These are phyloP conservation scores for Ichneumon xanthorius DNA, from an alignment of 2,888 invertebrate species.

Conservation along the genomic window DNA sequence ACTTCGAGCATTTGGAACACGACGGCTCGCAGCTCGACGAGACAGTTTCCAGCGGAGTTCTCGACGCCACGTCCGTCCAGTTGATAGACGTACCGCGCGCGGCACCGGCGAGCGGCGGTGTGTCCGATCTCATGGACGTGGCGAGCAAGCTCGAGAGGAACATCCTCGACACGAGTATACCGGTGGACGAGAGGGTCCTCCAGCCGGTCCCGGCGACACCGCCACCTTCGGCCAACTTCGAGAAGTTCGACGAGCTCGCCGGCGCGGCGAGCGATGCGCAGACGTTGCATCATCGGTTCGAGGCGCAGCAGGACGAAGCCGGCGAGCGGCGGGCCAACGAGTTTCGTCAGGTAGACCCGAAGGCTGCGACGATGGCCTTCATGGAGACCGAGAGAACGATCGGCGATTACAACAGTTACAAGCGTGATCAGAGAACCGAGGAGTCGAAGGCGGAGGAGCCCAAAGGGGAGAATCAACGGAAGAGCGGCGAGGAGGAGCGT, in stretches of 20 bases:
- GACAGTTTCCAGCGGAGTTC: slow-evolving; percentile 43
- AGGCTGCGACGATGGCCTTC: slow-evolving; percentile 77
- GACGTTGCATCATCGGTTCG: slow-evolving; percentile 65
- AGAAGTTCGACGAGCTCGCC: slow-evolving; percentile 71
- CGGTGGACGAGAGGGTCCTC: slow-evolving; percentile 66
- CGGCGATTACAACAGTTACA: slow-evolving; percentile 20
- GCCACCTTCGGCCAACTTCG: slow-evolving; percentile 79
- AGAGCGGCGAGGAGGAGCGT: neutral
- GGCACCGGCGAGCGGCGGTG: slow-evolving; percentile 56
- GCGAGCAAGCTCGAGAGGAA: slow-evolving; percentile 77
- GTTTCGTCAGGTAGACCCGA: slow-evolving; percentile 71
- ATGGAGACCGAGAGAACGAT: slow-evolving; percentile 75
- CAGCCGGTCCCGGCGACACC: slow-evolving; percentile 79
- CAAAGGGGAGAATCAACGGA: too few relatives aligned
- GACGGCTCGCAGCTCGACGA: slow-evolving; percentile 84
- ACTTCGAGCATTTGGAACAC: slow-evolving; percentile 91
- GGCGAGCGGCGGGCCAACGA: slow-evolving; percentile 38
- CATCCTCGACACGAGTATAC: slow-evolving; percentile 74
- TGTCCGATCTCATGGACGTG: slow-evolving; percentile 32
- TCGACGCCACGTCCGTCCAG: slow-evolving; percentile 65
- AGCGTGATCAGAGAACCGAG: neutral
- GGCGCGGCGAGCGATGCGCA: slow-evolving; percentile 59
- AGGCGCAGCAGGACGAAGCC: slow-evolving; percentile 24
- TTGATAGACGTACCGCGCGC: slow-evolving; percentile 77
- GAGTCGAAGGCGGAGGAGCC: neutral